These are phyloP conservation scores for Brachypterus glaber DNA, from an alignment of 2,888 invertebrate species.

Conservation along the genomic window DNA sequence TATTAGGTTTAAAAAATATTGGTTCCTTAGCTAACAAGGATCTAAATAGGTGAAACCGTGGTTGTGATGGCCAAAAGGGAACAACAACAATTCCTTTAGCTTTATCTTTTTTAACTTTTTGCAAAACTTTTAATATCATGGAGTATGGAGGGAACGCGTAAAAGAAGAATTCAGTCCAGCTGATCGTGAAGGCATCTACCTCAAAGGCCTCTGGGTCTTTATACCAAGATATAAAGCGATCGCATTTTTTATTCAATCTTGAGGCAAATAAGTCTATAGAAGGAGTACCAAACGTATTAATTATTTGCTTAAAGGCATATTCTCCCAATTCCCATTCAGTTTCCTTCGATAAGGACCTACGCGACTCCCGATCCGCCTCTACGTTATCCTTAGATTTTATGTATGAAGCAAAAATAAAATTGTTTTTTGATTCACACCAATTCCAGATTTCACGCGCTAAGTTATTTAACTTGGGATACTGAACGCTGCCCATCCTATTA, in stretches of 20 bases:
- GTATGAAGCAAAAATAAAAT: slow-evolving; percentile 20
- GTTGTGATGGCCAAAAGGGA: slow-evolving; percentile 3
- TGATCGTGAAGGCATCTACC: slow-evolving; percentile 8
- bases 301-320: neutral
- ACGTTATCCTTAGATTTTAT: slow-evolving; percentile 19
- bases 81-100: slow-evolving; percentile 4
- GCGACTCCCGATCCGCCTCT: slow-evolving; percentile 17
- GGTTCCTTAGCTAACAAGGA: slow-evolving; percentile 2
- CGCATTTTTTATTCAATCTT: slow-evolving; percentile 1
- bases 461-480: slow-evolving; percentile 18
- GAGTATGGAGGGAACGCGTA: slow-evolving; percentile 13
- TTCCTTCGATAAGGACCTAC: slow-evolving; percentile 5
- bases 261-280: slow-evolving; percentile 4
- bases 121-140: slow-evolving; percentile 2
- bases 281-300: slow-evolving; percentile 1
- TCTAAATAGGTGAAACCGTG: slow-evolving; percentile 5
- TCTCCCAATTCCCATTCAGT: neutral
- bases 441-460: slow-evolving; percentile 24
- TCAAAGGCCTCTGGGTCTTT: slow-evolving; percentile 5
- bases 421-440: slow-evolving; percentile 21
- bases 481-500: slow-evolving; percentile 21
- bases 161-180: slow-evolving; percentile 6
- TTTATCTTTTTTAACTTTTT: slow-evolving; percentile 3
- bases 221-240: slow-evolving; percentile 5
- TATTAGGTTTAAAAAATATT: slow-evolving; percentile 1